phyloP scores from a whole-genome alignment of 2,113 vertebrate species.

The Sinocyclocheilus anophthalmus region DNA sequence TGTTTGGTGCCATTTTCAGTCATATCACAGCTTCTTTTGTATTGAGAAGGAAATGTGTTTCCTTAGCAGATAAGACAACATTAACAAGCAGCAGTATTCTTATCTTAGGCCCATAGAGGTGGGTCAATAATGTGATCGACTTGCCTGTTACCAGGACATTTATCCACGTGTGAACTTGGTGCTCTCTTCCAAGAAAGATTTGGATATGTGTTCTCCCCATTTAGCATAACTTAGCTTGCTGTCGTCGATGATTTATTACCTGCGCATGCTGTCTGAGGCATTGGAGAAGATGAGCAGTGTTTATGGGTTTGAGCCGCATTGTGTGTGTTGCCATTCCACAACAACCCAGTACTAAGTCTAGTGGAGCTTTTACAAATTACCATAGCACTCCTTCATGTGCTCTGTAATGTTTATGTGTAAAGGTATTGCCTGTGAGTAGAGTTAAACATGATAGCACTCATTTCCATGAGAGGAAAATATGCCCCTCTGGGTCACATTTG shows the following conservation, averaged over 20 bases:
- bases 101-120: conserved; percentile 38
- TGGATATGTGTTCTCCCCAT: conserved; percentile 15
- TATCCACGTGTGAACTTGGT: neutral
- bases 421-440: neutral
- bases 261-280: neutral
- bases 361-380: conserved; percentile 29
- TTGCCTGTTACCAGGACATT: conserved; percentile 39
- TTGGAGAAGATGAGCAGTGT: conserved; percentile 42
- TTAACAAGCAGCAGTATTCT: conserved; percentile 24
- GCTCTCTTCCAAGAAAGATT: conserved; percentile 11
- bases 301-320: neutral
- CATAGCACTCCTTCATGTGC: neutral
- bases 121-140: conserved; percentile 40
- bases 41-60: conserved; percentile 69
- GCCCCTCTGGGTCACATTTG: conserved; percentile 45
- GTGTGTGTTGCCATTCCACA: conserved; percentile 10
- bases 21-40: conserved; percentile 58
- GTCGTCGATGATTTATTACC: conserved; percentile 29
- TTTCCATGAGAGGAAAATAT: conserved; percentile 16
- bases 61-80: conserved; percentile 68
- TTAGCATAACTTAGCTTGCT: conserved; percentile 28
- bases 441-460: neutral
- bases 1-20: conserved; percentile 30
- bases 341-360: neutral
- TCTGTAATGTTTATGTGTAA: neutral